A percentile compares a stretch with the other conserved stretches of the same genome.
These are phyloP conservation scores for Amphipoea oculea DNA, from an alignment of 2,888 invertebrate genomes.

Conservation along the genomic window DNA sequence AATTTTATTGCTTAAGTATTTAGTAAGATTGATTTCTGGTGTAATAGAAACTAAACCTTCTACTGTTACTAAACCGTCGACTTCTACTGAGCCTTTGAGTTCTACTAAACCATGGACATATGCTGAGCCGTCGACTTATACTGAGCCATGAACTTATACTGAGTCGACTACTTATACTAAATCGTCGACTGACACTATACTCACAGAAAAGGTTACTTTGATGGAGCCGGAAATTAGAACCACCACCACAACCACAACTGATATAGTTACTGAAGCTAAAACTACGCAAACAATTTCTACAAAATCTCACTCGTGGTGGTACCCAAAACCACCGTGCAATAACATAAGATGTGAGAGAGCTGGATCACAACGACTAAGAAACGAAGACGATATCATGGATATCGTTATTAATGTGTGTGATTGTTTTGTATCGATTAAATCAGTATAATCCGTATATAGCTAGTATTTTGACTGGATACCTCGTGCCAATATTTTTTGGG, in stretches of 20 bases:
- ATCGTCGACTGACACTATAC: neutral
- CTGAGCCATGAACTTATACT: neutral
- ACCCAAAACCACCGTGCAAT: constrained; percentile 53
- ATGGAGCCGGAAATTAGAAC: neutral
- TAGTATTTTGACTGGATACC: neutral
- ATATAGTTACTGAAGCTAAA: neutral
- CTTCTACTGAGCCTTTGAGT: neutral
- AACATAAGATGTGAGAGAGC: constrained; percentile 66
- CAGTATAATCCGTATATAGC: neutral
- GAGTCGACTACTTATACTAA: too few species aligned
- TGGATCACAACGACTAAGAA: constrained; percentile 63
- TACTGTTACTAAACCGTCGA: neutral
- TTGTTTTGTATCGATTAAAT: constrained; percentile 35
- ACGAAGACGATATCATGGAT: constrained; percentile 24
- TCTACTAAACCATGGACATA: neutral
- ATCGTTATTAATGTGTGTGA: constrained; percentile 35
- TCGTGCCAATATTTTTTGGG: neutral
- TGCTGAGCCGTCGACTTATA: neutral
- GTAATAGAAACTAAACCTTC: neutral
- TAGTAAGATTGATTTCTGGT: neutral
- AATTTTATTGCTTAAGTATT: neutral
- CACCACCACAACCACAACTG: neutral
- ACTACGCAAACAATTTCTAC: constrained; percentile 7
- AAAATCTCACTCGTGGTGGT: constrained; percentile 47
- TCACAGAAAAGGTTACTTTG: too few species aligned